These are phyloP conservation scores for Linnaemya tessellans DNA, from an alignment of 2,888 invertebrate genomes.

Conservation along the genomic window DNA sequence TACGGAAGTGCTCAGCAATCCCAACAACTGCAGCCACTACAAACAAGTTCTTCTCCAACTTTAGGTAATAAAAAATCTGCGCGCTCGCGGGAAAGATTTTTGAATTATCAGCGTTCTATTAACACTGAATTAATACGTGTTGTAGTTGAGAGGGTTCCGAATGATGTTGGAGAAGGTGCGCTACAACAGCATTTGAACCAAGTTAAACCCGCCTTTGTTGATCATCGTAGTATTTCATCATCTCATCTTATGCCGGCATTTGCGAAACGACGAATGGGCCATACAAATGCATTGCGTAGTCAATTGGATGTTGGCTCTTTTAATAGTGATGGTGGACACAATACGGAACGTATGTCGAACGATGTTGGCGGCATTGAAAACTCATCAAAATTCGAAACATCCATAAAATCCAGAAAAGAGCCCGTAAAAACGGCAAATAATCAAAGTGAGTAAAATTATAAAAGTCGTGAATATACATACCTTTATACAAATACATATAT, in stretches of 20 bases:
- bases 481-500: too few relatives aligned
- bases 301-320: slow-evolving; percentile 29
- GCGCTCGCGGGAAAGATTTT: slow-evolving; percentile 55
- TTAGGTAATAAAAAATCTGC: slow-evolving; percentile 46
- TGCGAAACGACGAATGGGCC: slow-evolving; percentile 79
- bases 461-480: too few relatives aligned
- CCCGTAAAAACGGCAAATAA: slow-evolving; percentile 2
- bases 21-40: slow-evolving; percentile 25
- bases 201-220: slow-evolving; percentile 76
- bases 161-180: slow-evolving; percentile 1
- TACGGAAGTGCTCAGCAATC: slow-evolving; percentile 20
- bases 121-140: slow-evolving; percentile 42
- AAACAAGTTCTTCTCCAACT: slow-evolving; percentile 49
- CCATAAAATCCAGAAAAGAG: slow-evolving; percentile 50
- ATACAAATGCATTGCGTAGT: slow-evolving; percentile 25
- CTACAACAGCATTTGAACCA: slow-evolving; percentile 35
- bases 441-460: slow-evolving; percentile 49
- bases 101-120: slow-evolving; percentile 57
- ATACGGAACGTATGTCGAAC: slow-evolving; percentile 76
- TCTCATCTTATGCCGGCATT: slow-evolving; percentile 83
- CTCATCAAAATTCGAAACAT: slow-evolving; percentile 4
- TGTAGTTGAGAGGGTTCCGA: slow-evolving; percentile 18
- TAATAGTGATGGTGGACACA: slow-evolving; percentile 80
- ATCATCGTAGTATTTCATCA: slow-evolving; percentile 82
- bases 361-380: slow-evolving; percentile 62